Base-by-base conservation (phyloP, 1,140 invertebrate species). In the Panagrolaimus sp. region DNA sequence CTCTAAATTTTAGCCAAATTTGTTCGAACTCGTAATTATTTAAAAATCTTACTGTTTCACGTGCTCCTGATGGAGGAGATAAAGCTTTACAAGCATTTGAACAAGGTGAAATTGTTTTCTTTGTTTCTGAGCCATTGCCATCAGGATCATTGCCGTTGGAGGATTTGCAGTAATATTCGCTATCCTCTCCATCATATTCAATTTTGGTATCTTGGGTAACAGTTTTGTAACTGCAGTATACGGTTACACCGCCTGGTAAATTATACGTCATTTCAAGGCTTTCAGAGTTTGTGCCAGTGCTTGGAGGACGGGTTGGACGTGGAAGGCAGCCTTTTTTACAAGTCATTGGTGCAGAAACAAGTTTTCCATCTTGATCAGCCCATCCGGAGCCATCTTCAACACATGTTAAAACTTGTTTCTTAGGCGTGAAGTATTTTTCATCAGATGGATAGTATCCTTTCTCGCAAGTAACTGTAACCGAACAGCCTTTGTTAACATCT, bases 251-350 rank as follows among this genome's bases (percentile, higher is more conserved):
- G 12, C n/a, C 10, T 26, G 52, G 52, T 28, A 58, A 21, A 17
- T 58, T 58, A 28, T 58, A 58, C 2, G 28, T 28, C n/a, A 26
- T 58, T 21, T 17, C 28, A 28, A 28, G 21, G 28, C 28, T 26
- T 10, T 58, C 21, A 12, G 52, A 21, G 8, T 58, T 28, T 12
- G 28, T 21, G 17, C 52, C 52, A 21, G 28, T 26, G 28, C 15
- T 28, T 10, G 52, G 21, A 12, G 15, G 21, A 12, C 8, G 14
- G 14, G 21, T 28, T 12, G 10, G 21, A 2, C 52, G 52, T 21
- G 21, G 21, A 28, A 58, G 21, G n/a, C 52, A 58, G 17, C 52
- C 52, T 28, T 58, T 58, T 12, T n/a, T 58, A 14, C 52, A 58
- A n/a, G 52, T 58, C 52, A 58, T 26, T 28, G 52, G 52, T 4